These are phyloP conservation scores for Elgaria multicarinata DNA, from an alignment of 2,113 vertebrate species.

Conservation along the genomic window DNA sequence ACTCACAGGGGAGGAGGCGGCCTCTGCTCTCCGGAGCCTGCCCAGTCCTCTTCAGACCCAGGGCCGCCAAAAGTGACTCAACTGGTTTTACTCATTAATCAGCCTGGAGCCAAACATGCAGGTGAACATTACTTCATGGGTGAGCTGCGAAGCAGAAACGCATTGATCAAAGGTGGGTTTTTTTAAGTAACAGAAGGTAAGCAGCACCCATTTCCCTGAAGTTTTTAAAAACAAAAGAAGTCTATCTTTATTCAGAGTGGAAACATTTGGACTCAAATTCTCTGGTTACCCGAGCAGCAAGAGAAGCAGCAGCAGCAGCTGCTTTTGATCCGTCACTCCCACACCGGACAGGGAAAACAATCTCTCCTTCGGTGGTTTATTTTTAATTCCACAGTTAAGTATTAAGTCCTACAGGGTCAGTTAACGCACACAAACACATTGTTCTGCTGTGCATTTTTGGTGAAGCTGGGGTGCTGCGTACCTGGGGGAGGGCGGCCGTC, in stretches of 20 bases:
- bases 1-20: background rate
- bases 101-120: background rate
- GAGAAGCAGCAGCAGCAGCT: too few species aligned
- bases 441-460: rapidly evolving
- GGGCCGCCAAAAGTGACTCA: conserved; percentile 9
- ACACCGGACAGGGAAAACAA: background rate
- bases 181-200: background rate
- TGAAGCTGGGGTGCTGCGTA: conserved; percentile 50
- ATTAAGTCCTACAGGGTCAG: background rate
- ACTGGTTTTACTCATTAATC: conserved; percentile 28
- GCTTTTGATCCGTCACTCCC: too few species aligned
- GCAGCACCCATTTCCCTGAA: background rate
- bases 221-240: conserved; percentile 23
- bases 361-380: background rate
- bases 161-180: background rate
- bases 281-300: background rate
- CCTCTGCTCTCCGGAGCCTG: conserved; percentile 10
- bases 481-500: conserved; percentile 96
- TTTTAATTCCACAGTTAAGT: conserved; percentile 1
- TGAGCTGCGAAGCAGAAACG: conserved; percentile 14
- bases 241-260: background rate
- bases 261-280: background rate
- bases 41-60: background rate
- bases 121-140: background rate
- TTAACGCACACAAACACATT: background rate